Percentiles rank a stretch among this genome's conserved stretches.
phyloP scores from a whole-genome alignment of 2,888 invertebrate genomes.

The Drosophila stalkeri region DNA sequence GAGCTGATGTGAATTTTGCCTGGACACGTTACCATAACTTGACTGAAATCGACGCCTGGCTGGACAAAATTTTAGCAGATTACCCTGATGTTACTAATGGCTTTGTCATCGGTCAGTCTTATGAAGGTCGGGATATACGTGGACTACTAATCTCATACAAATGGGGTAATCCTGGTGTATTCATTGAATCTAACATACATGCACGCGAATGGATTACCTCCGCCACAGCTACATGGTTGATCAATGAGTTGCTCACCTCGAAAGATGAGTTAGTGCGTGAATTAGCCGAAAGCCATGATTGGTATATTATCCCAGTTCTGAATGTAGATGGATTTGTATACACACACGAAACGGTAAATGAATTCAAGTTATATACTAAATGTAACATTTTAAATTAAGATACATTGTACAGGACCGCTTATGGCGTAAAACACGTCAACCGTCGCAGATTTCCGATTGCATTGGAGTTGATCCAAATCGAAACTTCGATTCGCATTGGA shows the following conservation, averaged over 20 bases:
- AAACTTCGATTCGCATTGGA: constrained; percentile 80
- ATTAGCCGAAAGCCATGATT: constrained; percentile 89
- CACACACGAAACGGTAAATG: constrained; percentile 87
- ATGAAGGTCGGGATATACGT: constrained; percentile 87
- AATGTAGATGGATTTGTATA: constrained; percentile 91
- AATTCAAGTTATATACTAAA: not conserved
- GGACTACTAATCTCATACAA: constrained; percentile 86
- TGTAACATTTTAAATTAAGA: not conserved
- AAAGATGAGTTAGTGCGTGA: constrained; percentile 86
- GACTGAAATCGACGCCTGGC: constrained; percentile 87
- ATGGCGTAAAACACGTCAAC: constrained; percentile 88
- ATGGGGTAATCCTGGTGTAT: constrained; percentile 86
- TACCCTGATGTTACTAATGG: constrained; percentile 86
- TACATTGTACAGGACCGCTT: constrained; percentile 85
- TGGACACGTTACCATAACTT: constrained; percentile 87
- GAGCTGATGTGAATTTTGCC: constrained; percentile 80
- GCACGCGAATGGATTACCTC: constrained; percentile 90
- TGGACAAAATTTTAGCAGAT: constrained; percentile 85
- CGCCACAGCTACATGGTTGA: constrained; percentile 89
- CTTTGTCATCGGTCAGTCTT: constrained; percentile 86
- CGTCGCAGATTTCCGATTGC: constrained; percentile 74
- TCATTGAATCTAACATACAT: constrained; percentile 88
- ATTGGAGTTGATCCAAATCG: constrained; percentile 80
- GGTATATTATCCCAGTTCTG: constrained; percentile 90
- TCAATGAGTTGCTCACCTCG: constrained; percentile 89